phyloP scores from a whole-genome alignment of 2,888 invertebrate species.

The Dione vanillae region DNA sequence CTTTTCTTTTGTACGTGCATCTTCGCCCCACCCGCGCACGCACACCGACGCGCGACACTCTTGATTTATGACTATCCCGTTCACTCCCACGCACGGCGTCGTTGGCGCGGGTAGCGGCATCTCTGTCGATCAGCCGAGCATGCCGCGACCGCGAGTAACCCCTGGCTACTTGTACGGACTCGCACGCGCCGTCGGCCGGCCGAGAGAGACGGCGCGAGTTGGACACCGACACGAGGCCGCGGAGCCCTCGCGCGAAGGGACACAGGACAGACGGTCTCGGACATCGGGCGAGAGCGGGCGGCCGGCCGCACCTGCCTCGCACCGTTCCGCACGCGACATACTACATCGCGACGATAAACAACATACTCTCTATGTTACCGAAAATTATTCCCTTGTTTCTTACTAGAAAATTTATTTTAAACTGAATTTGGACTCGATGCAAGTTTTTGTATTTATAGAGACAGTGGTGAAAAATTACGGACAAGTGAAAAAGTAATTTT shows the following conservation, averaged over 20 bases:
- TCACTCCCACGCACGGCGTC: slow-evolving; percentile 59
- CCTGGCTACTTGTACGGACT: slow-evolving; percentile 82
- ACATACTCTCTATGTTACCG: slow-evolving; percentile 57
- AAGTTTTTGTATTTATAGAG: slow-evolving; percentile 45
- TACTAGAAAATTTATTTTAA: slow-evolving; percentile 50
- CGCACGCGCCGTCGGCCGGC: slow-evolving; percentile 83
- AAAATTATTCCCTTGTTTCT: slow-evolving; percentile 46
- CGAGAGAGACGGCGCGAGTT: slow-evolving; percentile 77
- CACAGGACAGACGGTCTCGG: slow-evolving; percentile 85
- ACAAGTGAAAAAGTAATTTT: slow-evolving; percentile 40
- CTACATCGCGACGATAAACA: slow-evolving; percentile 75
- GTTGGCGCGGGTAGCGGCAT: slow-evolving; percentile 61
- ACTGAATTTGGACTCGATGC: slow-evolving; percentile 50
- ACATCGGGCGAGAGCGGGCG: slow-evolving; percentile 85
- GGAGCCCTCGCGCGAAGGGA: slow-evolving; percentile 83
- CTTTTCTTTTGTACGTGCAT: slow-evolving; percentile 84
- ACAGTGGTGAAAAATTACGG: slow-evolving; percentile 57
- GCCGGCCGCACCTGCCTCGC: slow-evolving; percentile 80
- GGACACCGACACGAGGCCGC: slow-evolving; percentile 76
- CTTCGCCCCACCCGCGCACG: slow-evolving; percentile 84
- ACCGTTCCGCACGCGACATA: slow-evolving; percentile 73
- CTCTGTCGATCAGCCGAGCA: slow-evolving; percentile 78
- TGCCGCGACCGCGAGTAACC: slow-evolving; percentile 84
- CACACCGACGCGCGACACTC: slow-evolving; percentile 81
- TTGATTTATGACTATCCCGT: slow-evolving; percentile 70